Evolutionary conservation across 2,888 invertebrate genomes (phyloP), one percentile per base, ranked within the genome.

Genomic region (Sinelater perroti): DNA sequence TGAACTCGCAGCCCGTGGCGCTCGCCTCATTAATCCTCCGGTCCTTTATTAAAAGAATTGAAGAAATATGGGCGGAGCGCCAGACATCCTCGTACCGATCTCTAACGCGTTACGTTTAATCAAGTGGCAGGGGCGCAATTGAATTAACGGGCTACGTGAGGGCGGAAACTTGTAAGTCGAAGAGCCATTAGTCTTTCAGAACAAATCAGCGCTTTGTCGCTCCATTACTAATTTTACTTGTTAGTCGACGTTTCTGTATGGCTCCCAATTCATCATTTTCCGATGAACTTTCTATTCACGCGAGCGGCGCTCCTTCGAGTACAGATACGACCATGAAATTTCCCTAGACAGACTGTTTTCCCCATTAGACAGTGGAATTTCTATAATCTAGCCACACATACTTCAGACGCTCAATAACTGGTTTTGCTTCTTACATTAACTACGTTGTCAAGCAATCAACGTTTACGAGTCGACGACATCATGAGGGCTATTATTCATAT

Each of bases 11-110:
- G 60, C 68, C 67, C 67, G 66, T 66, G 67, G 67, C 70, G 70
- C 65, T 67, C 65, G 68, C 73, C 75, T 79, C 79, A 78, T 80
- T 79, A 79, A 79, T 79, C 74, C 75, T 67, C 63, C 58, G 64
- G 71, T 70, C 74, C 74, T 78, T 80, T 79, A 80, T 80, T 80
- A 79, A 80, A 80, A 80, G 78, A 79, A 79, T 78, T 71, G 76
- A 74, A 79, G 78, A 79, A 78, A 79, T 79, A 79, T 79, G 76
- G 80, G 78, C 78, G 79, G 74, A 73, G 72, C 72, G 68, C 56
- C 68, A 69, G 69, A 66, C 69, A 66, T 67, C 68, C 66, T 65
- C 68, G 62, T 61, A 66, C 63, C 66, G 70, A 70, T 72, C 67
- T 70, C 69, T 65, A 68, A 67, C 71, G 69, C 71, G 70, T 72